phyloP scores from a whole-genome alignment of 2,888 invertebrate genomes.

The Lumbricus terrestris region DNA sequence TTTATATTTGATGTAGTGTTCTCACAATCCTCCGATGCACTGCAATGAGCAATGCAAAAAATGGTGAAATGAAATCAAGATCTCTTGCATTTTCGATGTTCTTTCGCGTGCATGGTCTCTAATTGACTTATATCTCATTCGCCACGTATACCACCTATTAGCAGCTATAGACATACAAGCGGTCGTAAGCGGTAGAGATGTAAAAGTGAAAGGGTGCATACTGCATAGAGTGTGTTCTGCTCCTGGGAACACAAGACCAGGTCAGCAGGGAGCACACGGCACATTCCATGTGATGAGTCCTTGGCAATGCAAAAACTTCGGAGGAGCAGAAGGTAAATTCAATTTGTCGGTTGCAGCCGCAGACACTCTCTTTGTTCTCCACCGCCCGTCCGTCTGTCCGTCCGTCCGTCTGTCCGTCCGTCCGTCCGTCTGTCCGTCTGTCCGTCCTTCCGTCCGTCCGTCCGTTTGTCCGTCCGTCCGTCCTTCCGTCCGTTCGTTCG shows the following conservation, averaged over 20 bases:
- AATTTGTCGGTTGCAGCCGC: background rate
- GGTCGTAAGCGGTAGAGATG: background rate
- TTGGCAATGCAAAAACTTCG: background rate
- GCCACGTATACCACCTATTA: no score
- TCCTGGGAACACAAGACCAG: background rate
- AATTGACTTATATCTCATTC: background rate
- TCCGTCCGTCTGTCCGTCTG: no score
- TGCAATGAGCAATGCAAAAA: background rate
- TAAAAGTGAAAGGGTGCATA: background rate
- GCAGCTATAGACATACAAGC: background rate
- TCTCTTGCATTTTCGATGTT: background rate
- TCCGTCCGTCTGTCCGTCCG: no score
- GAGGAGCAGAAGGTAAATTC: background rate
- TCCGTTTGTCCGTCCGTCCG: no score
- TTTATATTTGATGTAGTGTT: background rate
- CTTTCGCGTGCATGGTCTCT: background rate
- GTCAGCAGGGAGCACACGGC: background rate
- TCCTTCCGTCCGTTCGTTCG: no score
- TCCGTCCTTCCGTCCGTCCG: no score
- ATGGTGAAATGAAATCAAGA: background rate
- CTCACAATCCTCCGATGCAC: background rate
- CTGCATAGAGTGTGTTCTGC: background rate
- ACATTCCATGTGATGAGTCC: background rate
- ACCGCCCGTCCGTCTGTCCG: no score
- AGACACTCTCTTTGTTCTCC: background rate